phyloP scores from a whole-genome alignment of 2,888 invertebrate species.

The Nycteola revayana region DNA sequence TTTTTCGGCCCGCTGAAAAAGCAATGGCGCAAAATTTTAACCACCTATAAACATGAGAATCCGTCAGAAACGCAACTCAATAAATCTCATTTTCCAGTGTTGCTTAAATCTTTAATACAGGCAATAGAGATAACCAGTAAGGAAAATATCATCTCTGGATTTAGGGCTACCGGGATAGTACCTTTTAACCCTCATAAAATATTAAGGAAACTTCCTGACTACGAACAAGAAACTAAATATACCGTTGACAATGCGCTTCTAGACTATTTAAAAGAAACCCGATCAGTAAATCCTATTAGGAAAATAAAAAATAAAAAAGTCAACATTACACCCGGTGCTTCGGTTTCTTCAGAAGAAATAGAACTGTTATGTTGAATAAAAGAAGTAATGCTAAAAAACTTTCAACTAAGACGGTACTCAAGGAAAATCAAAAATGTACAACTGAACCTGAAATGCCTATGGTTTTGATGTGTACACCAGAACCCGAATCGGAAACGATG shows the following conservation, averaged over 20 bases:
- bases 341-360: slow-evolving; percentile 15
- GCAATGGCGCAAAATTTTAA: slow-evolving; percentile 22
- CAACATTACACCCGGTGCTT: slow-evolving; percentile 12
- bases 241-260: slow-evolving; percentile 10
- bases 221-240: slow-evolving; percentile 13
- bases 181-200: slow-evolving; percentile 17
- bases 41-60: slow-evolving; percentile 10
- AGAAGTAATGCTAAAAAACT: slow-evolving; percentile 9
- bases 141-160: slow-evolving; percentile 14
- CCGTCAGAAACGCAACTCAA: slow-evolving; percentile 9
- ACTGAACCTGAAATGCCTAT: slow-evolving; percentile 7
- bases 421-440: slow-evolving; percentile 8
- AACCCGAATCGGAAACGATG: too few relatives aligned
- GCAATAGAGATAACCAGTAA: slow-evolving; percentile 7
- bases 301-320: slow-evolving; percentile 12
- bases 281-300: slow-evolving; percentile 4
- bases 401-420: too few relatives aligned
- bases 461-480: slow-evolving; percentile 8
- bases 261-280: slow-evolving; percentile 7
- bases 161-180: slow-evolving; percentile 13
- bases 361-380: slow-evolving; percentile 11
- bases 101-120: slow-evolving; percentile 12
- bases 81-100: slow-evolving; percentile 5
- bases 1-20: slow-evolving; percentile 32
- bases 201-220: slow-evolving; percentile 14